phyloP scores from a whole-genome alignment of 2,113 vertebrate genomes.

The Arvicanthis niloticus region DNA sequence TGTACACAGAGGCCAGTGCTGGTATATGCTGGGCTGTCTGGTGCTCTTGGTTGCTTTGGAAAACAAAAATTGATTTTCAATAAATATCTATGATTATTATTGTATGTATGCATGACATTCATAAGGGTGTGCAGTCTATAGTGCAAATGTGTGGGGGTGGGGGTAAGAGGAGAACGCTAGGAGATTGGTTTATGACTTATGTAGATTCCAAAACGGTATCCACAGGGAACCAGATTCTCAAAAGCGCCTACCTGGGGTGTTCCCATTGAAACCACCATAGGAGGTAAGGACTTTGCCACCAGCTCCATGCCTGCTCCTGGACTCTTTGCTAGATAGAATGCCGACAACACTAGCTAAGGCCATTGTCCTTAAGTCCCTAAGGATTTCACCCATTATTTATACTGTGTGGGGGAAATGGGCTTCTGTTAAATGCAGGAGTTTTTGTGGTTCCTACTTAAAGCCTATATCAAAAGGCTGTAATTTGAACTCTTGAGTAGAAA shows the following conservation, averaged over 20 bases:
- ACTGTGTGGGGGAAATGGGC: not conserved
- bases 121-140: not conserved
- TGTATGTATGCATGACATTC: not conserved
- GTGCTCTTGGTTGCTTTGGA: not conserved
- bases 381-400: not conserved
- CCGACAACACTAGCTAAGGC: rapidly evolving
- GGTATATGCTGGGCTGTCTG: not conserved
- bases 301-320: not conserved
- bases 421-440: not conserved
- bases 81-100: not conserved
- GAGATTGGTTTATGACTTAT: not conserved
- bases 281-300: no score
- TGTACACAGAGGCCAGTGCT: rapidly evolving
- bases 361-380: not conserved
- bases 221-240: not conserved
- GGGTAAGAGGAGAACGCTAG: no score
- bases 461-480: not conserved
- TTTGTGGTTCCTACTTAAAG: not conserved
- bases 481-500: not conserved
- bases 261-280: not conserved
- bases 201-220: not conserved
- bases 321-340: not conserved
- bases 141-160: not conserved
- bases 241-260: not conserved
- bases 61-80: not conserved